Base-by-base conservation (phyloP, 2,113 vertebrate genomes). In the Lasiurus borealis region DNA sequence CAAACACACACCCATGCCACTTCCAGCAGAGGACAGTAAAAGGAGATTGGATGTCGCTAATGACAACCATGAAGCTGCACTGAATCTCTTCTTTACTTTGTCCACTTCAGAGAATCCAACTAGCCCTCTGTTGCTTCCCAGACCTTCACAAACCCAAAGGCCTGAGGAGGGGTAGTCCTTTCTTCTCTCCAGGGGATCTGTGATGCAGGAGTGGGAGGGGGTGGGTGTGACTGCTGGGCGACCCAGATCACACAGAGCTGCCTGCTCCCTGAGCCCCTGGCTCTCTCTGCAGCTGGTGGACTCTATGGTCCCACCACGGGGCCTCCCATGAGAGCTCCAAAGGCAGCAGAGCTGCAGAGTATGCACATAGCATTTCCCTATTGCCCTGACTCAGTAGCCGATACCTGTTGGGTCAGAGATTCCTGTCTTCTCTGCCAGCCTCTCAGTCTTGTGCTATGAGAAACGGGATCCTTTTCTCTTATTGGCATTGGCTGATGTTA, bases 41-140 rank as follows among this genome's bases (percentile, higher is more conserved):
- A 1, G 48, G 21, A 71, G 44, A 27, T 3, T 23, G 77, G 46
- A 11, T 0, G 0, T 68, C 25, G 14, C 8, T 27, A 16, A 25
- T 3, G 72, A 50, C 25, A 5, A 0, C 5, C n/a, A 3, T 0
- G 3, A 2, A 3, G 6, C 3, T 21, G 3, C n/a, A 4, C 8
- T 8, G 5, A 69, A 21, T 12, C 16, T 5, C 21, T 36, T 36
- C 23, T 36, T 21, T 5, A 6, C 16, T 21, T n/a, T 1, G 11
- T 40, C 64, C 10, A 10, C 14, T 10, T n/a, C 52, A n/a, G 34
- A 34, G 1, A 6, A 29, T 19, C 13, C 1, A 0, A 4, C 3
- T 2, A 8, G n/a, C 1, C 31, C 25, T 11, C n/a, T 64, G 23
- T 18, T 25, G 40, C 23, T 57, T 34, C 31, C 25, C 23, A 78